Evolutionary conservation across 2,797 vertebrate genomes (phyloP), one percentile per base, ranked within the genome.

Genomic region (Pangasius larnaudii): DNA sequence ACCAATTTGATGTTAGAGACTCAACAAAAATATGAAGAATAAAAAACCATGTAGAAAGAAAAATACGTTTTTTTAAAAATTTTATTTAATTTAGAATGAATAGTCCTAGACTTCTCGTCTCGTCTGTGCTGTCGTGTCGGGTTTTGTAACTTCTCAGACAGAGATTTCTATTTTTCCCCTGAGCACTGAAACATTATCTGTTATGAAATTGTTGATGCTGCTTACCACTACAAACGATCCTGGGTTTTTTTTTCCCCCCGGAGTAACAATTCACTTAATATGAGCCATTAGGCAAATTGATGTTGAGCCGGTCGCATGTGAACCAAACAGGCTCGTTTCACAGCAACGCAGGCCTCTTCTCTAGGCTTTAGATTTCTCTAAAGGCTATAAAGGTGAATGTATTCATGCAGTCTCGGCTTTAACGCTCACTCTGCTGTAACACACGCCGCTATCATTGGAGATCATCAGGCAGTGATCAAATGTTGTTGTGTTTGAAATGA

Each of bases 261-360:
- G 19, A 22, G 10, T 59, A 80, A 86, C 59, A 65, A 77, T 90
- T 89, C 89, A 36, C 78, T 82, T 30, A 49, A 85, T 88, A 89
- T 86, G 93, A 86, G 19, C 92, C 91, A 91, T 93, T 92, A 94
- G 90, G 89, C 91, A 89, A 93, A 94, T 87, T 61, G 92, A 93
- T 90, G 92, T 36, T 65, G 89, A 91, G 90, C 90, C 87, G 75
- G 92, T 93, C 91, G 91, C 90, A 92, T 89, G 90, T 91, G 91
- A 93, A 93, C 92, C 91, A 89, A 91, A 91, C 75, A 56, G 78
- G 91, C 90, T 87, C 84, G 90, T 94, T 88, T 91, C 69, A 85
- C 78, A 75, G 85, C 85, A 79, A 53, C 84, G 33, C 16, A 51
- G 59, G 14, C 59, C 46, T 7, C 69, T 87, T 79, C 30, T 1